phyloP scores from a whole-genome alignment of 2,797 vertebrate genomes.

The Oceanodroma leucorhoa region DNA sequence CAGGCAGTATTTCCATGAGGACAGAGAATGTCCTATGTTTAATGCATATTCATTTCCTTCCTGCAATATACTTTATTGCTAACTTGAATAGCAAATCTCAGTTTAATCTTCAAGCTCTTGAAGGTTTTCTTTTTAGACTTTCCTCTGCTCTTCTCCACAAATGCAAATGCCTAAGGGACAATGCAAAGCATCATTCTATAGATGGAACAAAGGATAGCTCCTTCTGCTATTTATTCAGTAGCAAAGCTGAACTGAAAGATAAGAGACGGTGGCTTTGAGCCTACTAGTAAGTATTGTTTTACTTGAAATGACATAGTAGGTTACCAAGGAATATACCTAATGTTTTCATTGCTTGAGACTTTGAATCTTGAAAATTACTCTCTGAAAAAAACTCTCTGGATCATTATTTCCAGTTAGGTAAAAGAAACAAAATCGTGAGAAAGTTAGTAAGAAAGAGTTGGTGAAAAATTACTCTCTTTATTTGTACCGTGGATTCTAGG shows the following conservation, averaged over 20 bases:
- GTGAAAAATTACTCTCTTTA: background rate
- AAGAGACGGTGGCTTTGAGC: background rate
- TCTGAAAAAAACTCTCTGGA: background rate
- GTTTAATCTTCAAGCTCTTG: background rate
- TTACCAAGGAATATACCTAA: background rate
- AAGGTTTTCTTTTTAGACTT: background rate
- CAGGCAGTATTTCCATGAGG: background rate
- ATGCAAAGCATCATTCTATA: background rate
- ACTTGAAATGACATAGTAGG: background rate
- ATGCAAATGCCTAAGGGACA: background rate
- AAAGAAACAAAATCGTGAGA: background rate
- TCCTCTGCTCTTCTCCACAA: background rate
- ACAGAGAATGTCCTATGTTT: background rate
- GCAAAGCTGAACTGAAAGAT: background rate
- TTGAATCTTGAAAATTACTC: background rate
- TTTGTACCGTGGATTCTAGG: background rate
- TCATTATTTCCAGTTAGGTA: background rate
- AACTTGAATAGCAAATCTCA: background rate
- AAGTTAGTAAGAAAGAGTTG: fast-evolving
- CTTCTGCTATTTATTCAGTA: background rate
- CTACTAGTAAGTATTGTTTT: background rate
- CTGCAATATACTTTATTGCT: background rate
- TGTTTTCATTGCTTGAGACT: background rate
- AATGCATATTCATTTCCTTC: background rate
- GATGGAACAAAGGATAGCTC: background rate